Conservation (phyloP, 2,888 invertebrate genomes). For the Brenthis hecate region DNA sequence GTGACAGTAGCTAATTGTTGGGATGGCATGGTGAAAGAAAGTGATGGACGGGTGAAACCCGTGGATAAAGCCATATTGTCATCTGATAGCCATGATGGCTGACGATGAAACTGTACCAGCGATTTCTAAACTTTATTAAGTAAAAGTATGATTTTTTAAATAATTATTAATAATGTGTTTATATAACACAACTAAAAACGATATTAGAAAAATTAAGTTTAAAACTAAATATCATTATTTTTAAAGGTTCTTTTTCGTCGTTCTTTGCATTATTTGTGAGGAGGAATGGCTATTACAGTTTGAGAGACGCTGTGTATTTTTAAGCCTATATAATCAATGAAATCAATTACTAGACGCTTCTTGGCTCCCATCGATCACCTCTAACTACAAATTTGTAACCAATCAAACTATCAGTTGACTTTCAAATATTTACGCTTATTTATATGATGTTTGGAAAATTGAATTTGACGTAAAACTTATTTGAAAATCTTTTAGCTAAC, state of each 20-base stretch:
- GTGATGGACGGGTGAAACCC: constrained; percentile 56
- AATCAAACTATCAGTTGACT: constrained; percentile 53
- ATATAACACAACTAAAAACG: too few species aligned
- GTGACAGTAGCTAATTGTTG: constrained; percentile 73
- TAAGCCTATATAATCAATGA: constrained; percentile 54
- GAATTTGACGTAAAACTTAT: not conserved
- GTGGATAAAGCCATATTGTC: constrained; percentile 71
- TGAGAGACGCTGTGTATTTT: constrained; percentile 58
- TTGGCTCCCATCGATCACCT: constrained; percentile 56
- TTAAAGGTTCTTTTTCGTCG: too few species aligned
- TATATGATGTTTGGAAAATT: constrained; percentile 4
- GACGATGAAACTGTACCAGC: constrained; percentile 47
- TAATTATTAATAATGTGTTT: too few species aligned
- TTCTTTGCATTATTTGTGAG: too few species aligned
- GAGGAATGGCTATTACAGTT: constrained; percentile 44
- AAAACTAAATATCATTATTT: too few species aligned
- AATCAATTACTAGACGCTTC: constrained; percentile 75
- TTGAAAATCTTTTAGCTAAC: not conserved
- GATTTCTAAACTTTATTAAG: constrained; percentile 51
- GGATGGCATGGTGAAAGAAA: constrained; percentile 70
- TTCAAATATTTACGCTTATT: constrained; percentile 23
- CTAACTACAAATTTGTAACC: constrained; percentile 69
- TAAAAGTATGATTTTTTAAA: constrained; percentile 2
- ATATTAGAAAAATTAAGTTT: too few species aligned
- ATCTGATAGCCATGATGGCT: constrained; percentile 63